These are phyloP conservation scores for Coelopa frigida DNA, from an alignment of 1,140 invertebrate species.

Conservation along the genomic window DNA sequence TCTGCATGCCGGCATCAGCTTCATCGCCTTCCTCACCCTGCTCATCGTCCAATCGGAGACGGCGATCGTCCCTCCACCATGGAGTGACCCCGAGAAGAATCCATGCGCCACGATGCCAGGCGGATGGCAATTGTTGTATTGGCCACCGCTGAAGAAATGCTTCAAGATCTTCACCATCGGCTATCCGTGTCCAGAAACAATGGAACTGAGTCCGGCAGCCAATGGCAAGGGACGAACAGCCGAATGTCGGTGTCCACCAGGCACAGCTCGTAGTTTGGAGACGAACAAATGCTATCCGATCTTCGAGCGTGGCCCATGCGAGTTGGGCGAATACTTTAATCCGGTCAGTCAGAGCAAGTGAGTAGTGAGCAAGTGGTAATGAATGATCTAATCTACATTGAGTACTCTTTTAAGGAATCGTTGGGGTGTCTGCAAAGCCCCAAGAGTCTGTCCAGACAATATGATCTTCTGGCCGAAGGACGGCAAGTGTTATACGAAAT, in stretches of 20 bases:
- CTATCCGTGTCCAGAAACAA: slow-evolving; percentile 71
- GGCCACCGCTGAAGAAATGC: slow-evolving; percentile 72
- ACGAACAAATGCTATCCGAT: slow-evolving; percentile 58
- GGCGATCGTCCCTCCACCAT: slow-evolving; percentile 70
- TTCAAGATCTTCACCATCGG: slow-evolving; percentile 77
- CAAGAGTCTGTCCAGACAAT: slow-evolving; percentile 52
- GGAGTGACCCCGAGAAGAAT: slow-evolving; percentile 72
- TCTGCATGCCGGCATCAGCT: slow-evolving; percentile 26
- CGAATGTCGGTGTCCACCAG: slow-evolving; percentile 71
- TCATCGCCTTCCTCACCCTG: slow-evolving; percentile 26
- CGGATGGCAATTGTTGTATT: slow-evolving; percentile 77
- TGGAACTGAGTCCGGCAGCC: slow-evolving; percentile 62
- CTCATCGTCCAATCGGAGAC: slow-evolving; percentile 20
- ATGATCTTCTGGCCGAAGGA: slow-evolving; percentile 67
- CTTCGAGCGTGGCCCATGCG: slow-evolving; percentile 63
- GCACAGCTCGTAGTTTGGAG: slow-evolving; percentile 56
- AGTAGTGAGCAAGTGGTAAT: neutral
- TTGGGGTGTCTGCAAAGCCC: slow-evolving; percentile 62
- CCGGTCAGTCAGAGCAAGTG: slow-evolving; percentile 48
- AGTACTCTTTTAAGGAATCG: slow-evolving; percentile 36
- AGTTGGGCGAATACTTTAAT: slow-evolving; percentile 61
- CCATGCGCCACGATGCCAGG: slow-evolving; percentile 69
- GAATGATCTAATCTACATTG: neutral
- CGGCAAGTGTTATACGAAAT: slow-evolving; percentile 60
- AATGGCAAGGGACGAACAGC: slow-evolving; percentile 44